phyloP scores from a whole-genome alignment of 2,113 vertebrate species.

The Neogale vison region DNA sequence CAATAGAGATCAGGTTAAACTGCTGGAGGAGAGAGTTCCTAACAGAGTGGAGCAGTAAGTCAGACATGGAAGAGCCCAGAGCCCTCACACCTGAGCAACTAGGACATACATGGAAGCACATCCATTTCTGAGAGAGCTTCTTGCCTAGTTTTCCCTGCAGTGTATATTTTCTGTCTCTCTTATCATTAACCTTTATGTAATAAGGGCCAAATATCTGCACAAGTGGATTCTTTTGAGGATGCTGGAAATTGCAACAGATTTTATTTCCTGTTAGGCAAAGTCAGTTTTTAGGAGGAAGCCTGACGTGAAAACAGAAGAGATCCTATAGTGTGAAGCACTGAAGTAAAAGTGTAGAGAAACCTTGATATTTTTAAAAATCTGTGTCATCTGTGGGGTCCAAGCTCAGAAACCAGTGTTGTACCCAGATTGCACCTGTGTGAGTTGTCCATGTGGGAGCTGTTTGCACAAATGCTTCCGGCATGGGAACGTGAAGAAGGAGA shows the following conservation, averaged over 20 bases:
- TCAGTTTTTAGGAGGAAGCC: not conserved
- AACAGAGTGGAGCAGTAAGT: not conserved
- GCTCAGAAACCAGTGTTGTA: not conserved
- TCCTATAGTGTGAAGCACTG: not conserved
- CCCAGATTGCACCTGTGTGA: not conserved
- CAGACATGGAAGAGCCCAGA: not conserved
- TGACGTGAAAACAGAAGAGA: not conserved
- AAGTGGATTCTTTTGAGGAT: not conserved
- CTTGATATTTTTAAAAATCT: not conserved
- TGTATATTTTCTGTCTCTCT: not conserved
- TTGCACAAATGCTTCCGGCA: not conserved
- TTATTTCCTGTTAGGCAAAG: not conserved
- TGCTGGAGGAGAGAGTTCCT: not conserved
- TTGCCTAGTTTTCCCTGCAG: not conserved
- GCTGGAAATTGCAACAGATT: not conserved
- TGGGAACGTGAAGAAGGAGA: not conserved
- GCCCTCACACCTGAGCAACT: not conserved
- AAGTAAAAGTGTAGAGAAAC: not conserved
- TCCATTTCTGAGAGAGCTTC: not conserved
- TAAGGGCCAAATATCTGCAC: not conserved
- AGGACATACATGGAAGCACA: not conserved
- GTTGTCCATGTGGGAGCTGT: not conserved
- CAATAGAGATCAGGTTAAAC: not conserved
- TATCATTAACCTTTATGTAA: not conserved
- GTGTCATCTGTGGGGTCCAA: not conserved